Conservation (phyloP, 1,140 invertebrate genomes). For the Brachionus rubens region DNA sequence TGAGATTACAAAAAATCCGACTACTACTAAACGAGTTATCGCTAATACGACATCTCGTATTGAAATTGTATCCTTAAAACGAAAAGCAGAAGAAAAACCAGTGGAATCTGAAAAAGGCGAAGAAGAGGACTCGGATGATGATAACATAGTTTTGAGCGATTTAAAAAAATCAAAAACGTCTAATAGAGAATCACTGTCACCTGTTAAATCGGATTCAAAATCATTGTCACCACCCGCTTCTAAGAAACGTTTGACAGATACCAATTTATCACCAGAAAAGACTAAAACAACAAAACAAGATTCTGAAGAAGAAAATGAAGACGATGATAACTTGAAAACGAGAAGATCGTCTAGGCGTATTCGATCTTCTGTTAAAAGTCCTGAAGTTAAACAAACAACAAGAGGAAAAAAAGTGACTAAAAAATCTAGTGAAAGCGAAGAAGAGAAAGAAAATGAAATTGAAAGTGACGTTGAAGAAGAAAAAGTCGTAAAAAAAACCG, state of each 20-base stretch:
- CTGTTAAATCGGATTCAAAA: neutral
- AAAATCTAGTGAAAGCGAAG: slow-evolving; percentile 10
- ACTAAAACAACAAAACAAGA: no score
- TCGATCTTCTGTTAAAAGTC: neutral
- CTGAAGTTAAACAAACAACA: neutral
- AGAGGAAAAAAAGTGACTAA: neutral
- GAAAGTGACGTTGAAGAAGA: neutral
- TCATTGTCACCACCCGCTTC: neutral
- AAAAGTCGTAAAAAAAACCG: no score
- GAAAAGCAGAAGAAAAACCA: slow-evolving; percentile 11
- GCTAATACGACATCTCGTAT: no score
- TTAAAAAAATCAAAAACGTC: slow-evolving; percentile 6
- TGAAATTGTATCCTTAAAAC: no score
- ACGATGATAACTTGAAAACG: neutral
- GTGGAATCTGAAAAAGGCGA: slow-evolving; percentile 1
- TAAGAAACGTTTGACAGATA: neutral
- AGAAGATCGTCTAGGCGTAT: neutral
- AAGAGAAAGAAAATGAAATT: neutral
- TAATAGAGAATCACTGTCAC: neutral
- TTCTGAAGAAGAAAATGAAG: slow-evolving; percentile 25
- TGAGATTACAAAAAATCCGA: neutral
- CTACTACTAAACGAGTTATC: no score
- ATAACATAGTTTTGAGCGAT: slow-evolving; percentile 25
- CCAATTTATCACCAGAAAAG: neutral
- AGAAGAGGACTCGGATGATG: neutral